Conservation (phyloP, 2,888 invertebrate genomes). For the Onchidella celtica region DNA sequence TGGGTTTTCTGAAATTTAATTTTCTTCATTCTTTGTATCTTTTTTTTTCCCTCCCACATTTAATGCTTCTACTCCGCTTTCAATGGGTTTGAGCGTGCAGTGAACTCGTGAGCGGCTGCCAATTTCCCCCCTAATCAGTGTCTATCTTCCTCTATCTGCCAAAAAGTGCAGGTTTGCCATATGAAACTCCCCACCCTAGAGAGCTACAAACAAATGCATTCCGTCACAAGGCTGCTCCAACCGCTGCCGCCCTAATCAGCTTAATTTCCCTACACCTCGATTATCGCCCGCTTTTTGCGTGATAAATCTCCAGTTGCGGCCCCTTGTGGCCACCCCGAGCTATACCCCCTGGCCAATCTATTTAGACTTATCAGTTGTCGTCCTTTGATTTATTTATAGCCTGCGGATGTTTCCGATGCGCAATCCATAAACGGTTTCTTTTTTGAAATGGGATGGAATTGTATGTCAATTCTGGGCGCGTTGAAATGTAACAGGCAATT, state of each 20-base stretch:
- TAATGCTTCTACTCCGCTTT: too few relatives aligned
- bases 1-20: too few relatives aligned
- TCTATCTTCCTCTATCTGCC: neutral
- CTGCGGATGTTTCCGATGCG: neutral
- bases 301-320: conserved; percentile 26
- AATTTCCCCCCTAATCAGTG: neutral
- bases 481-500: too few relatives aligned
- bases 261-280: neutral
- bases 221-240: conserved; percentile 9
- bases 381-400: neutral
- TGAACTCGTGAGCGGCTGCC: too few relatives aligned
- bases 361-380: neutral
- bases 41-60: too few relatives aligned
- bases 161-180: neutral
- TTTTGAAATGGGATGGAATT: too few relatives aligned
- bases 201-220: conserved; percentile 28
- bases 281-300: conserved; percentile 29
- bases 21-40: too few relatives aligned
- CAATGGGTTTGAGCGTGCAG: too few relatives aligned
- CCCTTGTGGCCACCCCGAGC: conserved; percentile 30
- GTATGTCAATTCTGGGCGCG: too few relatives aligned
- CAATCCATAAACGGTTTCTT: too few relatives aligned
- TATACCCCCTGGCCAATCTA: neutral
- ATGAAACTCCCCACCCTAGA: neutral
- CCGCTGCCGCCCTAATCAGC: conserved; percentile 24